Conservation (phyloP, 2,888 invertebrate species). For the Chelonus formosanus region DNA sequence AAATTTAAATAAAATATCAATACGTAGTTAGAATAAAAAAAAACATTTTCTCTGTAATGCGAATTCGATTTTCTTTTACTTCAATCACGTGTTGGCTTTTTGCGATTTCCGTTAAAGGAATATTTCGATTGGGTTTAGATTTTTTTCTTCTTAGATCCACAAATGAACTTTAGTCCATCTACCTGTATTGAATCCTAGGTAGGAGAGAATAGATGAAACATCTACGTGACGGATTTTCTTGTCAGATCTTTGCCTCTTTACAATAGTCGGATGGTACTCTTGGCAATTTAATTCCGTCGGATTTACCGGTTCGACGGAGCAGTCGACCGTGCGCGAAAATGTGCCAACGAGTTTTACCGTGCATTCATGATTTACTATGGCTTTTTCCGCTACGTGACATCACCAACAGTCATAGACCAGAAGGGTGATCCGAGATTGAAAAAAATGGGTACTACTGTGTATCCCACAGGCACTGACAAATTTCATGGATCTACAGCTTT, state of each 20-base stretch:
- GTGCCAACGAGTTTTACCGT: constrained; percentile 23
- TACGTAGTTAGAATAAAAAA: too few species aligned
- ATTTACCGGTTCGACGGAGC: constrained; percentile 30
- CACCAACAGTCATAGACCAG: constrained; percentile 8
- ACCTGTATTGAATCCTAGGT: neutral
- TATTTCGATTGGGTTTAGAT: neutral
- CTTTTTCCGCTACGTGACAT: constrained; percentile 14
- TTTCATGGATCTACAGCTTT: too few species aligned
- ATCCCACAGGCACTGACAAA: neutral
- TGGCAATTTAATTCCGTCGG: constrained; percentile 32
- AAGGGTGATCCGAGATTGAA: neutral
- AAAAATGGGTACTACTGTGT: neutral
- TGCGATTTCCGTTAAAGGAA: neutral
- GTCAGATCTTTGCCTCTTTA: constrained; percentile 8
- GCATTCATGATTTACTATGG: constrained; percentile 23
- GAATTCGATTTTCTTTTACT: too few species aligned
- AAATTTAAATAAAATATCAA: too few species aligned
- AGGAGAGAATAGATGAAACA: constrained; percentile 7
- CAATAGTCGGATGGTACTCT: constrained; percentile 13
- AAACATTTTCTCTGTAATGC: too few species aligned
- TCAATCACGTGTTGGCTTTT: neutral
- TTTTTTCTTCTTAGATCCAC: too few species aligned
- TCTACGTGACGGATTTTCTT: constrained; percentile 18
- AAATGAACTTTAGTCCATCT: neutral
- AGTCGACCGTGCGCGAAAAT: constrained; percentile 16